Conservation (phyloP, 2,113 vertebrate genomes). For the Aspiorhynchus laticeps region DNA sequence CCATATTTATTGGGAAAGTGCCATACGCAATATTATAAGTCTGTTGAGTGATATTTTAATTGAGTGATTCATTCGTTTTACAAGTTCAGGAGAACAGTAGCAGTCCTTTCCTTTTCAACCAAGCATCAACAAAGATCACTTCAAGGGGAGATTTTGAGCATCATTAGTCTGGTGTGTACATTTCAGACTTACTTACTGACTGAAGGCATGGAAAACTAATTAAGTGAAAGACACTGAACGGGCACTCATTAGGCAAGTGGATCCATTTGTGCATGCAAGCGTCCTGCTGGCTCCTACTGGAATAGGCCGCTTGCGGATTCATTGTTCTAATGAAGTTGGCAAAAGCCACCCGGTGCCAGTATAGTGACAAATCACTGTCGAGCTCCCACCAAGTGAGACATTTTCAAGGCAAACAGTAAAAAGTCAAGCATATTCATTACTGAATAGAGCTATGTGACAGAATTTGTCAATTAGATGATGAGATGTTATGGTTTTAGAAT, state of each 20-base stretch:
- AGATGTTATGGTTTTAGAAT: neutral
- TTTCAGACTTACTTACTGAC: constrained; percentile 63
- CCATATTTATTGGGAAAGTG: neutral
- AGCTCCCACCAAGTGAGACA: constrained; percentile 40
- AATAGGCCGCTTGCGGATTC: constrained; percentile 53
- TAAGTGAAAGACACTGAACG: constrained; percentile 63
- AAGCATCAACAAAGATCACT: constrained; percentile 38
- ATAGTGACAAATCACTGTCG: constrained; percentile 60
- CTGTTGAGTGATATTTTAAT: neutral
- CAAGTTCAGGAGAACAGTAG: neutral
- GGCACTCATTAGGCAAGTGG: constrained; percentile 58
- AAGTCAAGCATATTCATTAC: constrained; percentile 33
- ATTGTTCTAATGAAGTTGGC: constrained; percentile 63
- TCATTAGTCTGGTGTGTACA: constrained; percentile 56
- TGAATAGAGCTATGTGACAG: constrained; percentile 2
- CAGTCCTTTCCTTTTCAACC: constrained; percentile 29
- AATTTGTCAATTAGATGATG: neutral
- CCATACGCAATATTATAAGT: neutral
- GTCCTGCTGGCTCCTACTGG: constrained; percentile 61
- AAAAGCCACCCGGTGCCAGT: constrained; percentile 43
- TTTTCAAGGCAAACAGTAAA: constrained; percentile 53
- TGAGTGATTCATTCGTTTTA: neutral
- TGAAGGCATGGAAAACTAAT: constrained; percentile 54
- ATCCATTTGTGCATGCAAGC: constrained; percentile 51
- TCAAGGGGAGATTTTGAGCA: constrained; percentile 46